Percentiles rank a stretch among this genome's conserved stretches.
Conservation (phyloP, 2,888 invertebrate genomes). For the Pseudolycoriella hygida region DNA sequence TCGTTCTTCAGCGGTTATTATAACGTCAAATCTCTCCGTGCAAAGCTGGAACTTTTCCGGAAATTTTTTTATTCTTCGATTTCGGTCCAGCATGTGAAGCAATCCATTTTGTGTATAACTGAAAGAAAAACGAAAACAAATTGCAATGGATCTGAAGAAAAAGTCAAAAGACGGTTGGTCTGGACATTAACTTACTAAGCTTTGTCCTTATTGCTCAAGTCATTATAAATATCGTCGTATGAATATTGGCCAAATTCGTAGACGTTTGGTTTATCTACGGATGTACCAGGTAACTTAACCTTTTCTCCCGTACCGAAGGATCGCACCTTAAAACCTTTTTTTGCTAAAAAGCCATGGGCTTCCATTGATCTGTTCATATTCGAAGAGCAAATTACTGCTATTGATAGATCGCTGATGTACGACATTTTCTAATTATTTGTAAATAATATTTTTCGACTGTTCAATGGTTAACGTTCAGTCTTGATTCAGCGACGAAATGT, state of each 20-base stretch:
- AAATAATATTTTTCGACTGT: no score
- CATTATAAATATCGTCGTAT: conserved; percentile 92
- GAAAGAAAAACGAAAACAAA: no score
- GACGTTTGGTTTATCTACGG: conserved; percentile 86
- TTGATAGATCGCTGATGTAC: conserved; percentile 35
- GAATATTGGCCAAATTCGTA: conserved; percentile 87
- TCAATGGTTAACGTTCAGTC: no score
- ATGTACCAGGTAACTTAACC: conserved; percentile 91
- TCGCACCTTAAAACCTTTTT: conserved; percentile 90
- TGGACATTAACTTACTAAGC: conserved; percentile 44
- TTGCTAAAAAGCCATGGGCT: conserved; percentile 91
- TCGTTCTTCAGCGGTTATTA: conserved; percentile 94
- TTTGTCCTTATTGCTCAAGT: conserved; percentile 78
- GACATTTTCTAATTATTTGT: no score
- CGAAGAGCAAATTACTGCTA: conserved; percentile 96
- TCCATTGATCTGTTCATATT: conserved; percentile 99
- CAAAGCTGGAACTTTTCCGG: conserved; percentile 91
- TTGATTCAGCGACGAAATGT: no score
- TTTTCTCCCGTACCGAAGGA: conserved; percentile 90
- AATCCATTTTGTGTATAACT: conserved; percentile 96
- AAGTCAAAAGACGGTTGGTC: not conserved
- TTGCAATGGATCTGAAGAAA: not conserved
- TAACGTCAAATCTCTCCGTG: conserved; percentile 80
- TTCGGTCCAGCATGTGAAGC: conserved; percentile 94
- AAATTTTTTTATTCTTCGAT: conserved; percentile 79